These are phyloP conservation scores for Sakesphorus luctuosus DNA, from an alignment of 2,113 vertebrate genomes.

Conservation along the genomic window DNA sequence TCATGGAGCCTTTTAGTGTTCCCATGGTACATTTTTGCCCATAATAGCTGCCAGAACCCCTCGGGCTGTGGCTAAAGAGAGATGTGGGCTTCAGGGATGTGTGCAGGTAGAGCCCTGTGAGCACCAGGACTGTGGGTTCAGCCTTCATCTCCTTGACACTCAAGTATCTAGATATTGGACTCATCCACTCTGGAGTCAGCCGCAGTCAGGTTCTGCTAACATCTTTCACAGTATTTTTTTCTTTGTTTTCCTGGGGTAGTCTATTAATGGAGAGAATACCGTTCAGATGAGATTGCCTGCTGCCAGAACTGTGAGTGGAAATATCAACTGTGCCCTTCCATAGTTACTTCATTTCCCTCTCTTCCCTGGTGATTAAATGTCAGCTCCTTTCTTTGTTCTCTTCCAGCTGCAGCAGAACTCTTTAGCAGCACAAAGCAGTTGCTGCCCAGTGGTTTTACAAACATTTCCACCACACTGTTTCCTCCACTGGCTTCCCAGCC, in stretches of 20 bases:
- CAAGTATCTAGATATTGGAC: not conserved
- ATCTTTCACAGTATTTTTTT: not conserved
- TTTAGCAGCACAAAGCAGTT: not conserved
- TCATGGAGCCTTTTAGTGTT: not conserved
- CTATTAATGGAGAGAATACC: not conserved
- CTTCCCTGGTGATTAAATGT: constrained; percentile 8
- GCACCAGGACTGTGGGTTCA: not conserved
- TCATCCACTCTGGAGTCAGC: not conserved
- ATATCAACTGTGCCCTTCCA: not conserved
- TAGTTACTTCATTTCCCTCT: not conserved
- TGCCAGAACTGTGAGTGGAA: not conserved
- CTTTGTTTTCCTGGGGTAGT: not conserved
- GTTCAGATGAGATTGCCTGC: not conserved
- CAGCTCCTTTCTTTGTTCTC: not conserved
- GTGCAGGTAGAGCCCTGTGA: not conserved
- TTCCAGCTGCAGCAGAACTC: not conserved
- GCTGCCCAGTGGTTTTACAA: not conserved
- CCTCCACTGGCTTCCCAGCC: not conserved
- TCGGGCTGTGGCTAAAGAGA: not conserved
- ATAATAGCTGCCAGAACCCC: not conserved
- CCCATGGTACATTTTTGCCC: not conserved
- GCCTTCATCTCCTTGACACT: accelerated
- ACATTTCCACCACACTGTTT: not conserved
- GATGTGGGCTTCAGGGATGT: accelerated
- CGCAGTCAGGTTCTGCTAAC: accelerated